Conservation (phyloP, 2,113 vertebrate genomes). For the Pseudopipra pipra region DNA sequence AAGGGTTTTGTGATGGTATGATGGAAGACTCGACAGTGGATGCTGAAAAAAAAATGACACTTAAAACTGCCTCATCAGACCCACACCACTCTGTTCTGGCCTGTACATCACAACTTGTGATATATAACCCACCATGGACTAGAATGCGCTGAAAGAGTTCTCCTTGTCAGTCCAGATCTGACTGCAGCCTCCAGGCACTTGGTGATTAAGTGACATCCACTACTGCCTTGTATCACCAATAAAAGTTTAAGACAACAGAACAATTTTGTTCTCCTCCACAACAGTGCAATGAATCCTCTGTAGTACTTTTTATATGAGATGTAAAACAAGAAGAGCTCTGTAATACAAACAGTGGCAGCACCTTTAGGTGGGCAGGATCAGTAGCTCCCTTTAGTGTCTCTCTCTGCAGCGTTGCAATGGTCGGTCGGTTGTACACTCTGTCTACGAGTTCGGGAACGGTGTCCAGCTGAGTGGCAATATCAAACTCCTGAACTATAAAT, state of each 20-base stretch:
- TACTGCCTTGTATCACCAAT: neutral
- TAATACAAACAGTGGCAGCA: conserved; percentile 14
- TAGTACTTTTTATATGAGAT: neutral
- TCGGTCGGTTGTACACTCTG: conserved; percentile 90
- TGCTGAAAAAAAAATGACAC: neutral
- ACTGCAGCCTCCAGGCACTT: neutral
- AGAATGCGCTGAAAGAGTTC: neutral
- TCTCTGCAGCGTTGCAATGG: conserved; percentile 81
- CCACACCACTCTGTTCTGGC: neutral
- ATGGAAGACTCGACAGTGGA: neutral
- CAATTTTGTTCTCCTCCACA: neutral
- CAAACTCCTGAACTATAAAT: conserved; percentile 83
- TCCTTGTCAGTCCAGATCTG: neutral
- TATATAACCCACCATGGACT: neutral
- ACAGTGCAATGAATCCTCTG: accelerated
- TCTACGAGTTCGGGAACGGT: conserved; percentile 86
- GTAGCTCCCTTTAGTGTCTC: conserved; percentile 81
- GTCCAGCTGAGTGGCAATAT: conserved; percentile 84
- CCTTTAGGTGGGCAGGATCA: conserved; percentile 67
- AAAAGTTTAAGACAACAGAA: neutral
- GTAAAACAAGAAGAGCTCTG: neutral
- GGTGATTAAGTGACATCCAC: neutral
- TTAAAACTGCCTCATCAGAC: neutral
- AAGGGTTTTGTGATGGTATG: neutral
- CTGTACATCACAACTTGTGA: neutral